Evolutionary conservation across 2,113 vertebrate genomes (phyloP).

Genomic region (Lipophrys pholis): DNA sequence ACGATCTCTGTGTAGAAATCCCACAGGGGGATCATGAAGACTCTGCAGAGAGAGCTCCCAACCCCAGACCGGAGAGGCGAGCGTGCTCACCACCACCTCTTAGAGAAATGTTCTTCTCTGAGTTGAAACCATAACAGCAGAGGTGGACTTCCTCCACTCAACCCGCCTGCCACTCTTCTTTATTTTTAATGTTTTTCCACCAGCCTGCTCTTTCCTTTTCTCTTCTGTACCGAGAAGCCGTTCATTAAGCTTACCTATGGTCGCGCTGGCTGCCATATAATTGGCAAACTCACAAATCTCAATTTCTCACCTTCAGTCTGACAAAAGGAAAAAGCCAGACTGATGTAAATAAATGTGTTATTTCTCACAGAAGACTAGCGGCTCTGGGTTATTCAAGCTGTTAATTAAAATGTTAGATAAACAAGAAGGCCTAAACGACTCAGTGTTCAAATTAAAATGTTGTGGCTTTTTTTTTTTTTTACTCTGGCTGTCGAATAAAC

Average conservation of each 20-base stretch:
- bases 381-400: conserved; percentile 62
- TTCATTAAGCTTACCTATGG: conserved; percentile 47
- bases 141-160: conserved; percentile 23
- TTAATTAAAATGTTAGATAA: conserved; percentile 71
- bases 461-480: conserved; percentile 1
- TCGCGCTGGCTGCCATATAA: conserved; percentile 45
- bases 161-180: conserved; percentile 1
- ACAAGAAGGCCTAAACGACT: conserved; percentile 37
- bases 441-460: conserved; percentile 34
- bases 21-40: too few species aligned
- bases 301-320: conserved; percentile 57
- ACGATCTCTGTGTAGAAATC: too few species aligned
- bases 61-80: too few species aligned
- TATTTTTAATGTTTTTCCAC: too few species aligned
- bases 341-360: conserved; percentile 59
- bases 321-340: conserved; percentile 37
- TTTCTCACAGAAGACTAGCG: conserved; percentile 52
- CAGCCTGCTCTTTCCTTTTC: conserved; percentile 6
- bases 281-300: conserved; percentile 51
- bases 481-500: conserved; percentile 27
- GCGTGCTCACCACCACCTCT: too few species aligned
- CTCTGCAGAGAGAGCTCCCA: too few species aligned
- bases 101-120: not conserved
- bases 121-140: conserved; percentile 2
- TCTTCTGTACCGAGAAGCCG: conserved; percentile 37